phyloP scores from a whole-genome alignment of 1,140 invertebrate genomes.

The Papilio aristodemus region DNA sequence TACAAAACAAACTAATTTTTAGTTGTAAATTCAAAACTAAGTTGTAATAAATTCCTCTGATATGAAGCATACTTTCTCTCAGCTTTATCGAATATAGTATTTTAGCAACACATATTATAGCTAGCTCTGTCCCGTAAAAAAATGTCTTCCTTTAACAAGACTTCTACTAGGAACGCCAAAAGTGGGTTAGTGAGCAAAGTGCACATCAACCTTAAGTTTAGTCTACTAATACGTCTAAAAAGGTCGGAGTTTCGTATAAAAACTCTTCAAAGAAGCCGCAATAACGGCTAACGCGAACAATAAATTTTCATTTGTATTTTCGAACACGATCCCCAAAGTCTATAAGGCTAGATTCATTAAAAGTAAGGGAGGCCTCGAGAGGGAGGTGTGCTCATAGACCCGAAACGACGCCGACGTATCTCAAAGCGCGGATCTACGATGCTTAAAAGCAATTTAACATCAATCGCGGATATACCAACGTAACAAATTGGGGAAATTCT shows the following conservation, averaged over 20 bases:
- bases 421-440: constrained; percentile 25
- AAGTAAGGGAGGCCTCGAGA: not conserved
- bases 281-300: not conserved
- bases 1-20: no score
- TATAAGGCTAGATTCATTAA: constrained; percentile 30
- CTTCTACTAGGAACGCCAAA: not conserved
- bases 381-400: constrained; percentile 14
- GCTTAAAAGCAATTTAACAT: constrained; percentile 25
- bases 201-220: not conserved
- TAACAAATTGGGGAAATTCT: constrained; percentile 31
- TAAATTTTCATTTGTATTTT: constrained; percentile 22
- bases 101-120: not conserved
- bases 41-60: not conserved
- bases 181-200: not conserved
- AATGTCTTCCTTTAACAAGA: not conserved
- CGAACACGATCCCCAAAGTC: not conserved
- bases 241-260: not conserved
- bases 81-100: not conserved
- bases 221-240: not conserved
- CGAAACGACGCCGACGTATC: constrained; percentile 20
- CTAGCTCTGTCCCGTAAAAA: not conserved
- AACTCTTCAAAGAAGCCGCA: not conserved
- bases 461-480: constrained; percentile 18
- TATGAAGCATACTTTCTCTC: no score
- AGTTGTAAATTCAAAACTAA: no score